phyloP scores from a whole-genome alignment of 2,113 vertebrate genomes.

The Leucopternis melanops region DNA sequence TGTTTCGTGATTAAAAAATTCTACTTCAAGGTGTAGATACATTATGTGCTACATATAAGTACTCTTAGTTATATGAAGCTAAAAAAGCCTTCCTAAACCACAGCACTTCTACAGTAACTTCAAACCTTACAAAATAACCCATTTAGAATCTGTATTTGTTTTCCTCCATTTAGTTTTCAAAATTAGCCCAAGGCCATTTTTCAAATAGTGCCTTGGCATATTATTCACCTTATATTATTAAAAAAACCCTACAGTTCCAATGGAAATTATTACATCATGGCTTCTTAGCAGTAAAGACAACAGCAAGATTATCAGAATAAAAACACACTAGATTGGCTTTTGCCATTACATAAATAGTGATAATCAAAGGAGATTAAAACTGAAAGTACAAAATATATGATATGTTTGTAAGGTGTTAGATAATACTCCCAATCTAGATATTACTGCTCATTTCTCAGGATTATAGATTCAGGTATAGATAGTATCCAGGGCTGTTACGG shows the following conservation, averaged over 20 bases:
- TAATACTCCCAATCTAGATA: background rate
- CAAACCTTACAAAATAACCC: background rate
- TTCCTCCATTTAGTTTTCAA: background rate
- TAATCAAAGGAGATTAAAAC: slow-evolving; percentile 39
- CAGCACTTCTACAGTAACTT: background rate
- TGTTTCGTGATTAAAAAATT: background rate
- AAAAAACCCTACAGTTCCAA: background rate
- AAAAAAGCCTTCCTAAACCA: background rate
- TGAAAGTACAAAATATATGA: slow-evolving; percentile 20
- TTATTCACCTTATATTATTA: background rate
- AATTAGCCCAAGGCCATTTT: background rate
- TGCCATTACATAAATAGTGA: background rate
- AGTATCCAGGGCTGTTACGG: slow-evolving; percentile 20
- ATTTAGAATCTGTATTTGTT: background rate
- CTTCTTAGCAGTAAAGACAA: background rate
- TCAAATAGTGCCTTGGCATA: background rate
- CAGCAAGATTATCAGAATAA: background rate
- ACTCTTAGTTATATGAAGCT: background rate
- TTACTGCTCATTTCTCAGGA: slow-evolving; percentile 21
- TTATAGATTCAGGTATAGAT: background rate
- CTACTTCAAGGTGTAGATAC: background rate
- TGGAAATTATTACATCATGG: background rate
- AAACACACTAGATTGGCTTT: background rate
- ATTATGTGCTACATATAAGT: background rate
- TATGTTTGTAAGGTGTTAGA: background rate